phyloP scores from a whole-genome alignment of 30 jellyfish, hydroid and myxozoan species.

The Nemopilema nomurai region DNA sequence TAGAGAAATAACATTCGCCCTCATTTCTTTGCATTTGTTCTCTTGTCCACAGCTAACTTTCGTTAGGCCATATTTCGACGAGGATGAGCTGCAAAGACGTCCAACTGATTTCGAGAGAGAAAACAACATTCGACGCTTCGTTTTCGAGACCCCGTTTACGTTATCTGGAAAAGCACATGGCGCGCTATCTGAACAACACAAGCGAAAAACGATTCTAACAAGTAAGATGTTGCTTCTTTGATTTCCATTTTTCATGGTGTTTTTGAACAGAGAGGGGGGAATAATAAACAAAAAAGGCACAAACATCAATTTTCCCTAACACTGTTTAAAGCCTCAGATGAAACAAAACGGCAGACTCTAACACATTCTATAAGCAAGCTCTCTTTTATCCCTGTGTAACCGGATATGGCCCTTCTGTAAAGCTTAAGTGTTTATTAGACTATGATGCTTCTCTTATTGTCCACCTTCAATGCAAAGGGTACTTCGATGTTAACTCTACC shows the following conservation, averaged over 20 bases:
- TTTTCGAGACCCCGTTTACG: conserved; percentile 97
- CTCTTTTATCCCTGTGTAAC: too few species aligned
- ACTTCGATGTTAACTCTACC: too few species aligned
- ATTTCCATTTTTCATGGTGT: background rate
- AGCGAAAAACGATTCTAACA: conserved; percentile 88
- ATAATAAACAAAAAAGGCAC: too few species aligned
- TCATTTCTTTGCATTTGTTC: background rate
- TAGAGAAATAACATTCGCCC: too few species aligned
- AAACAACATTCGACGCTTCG: conserved; percentile 91
- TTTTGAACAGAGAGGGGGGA: background rate
- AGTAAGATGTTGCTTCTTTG: conserved; percentile 37
- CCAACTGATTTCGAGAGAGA: conserved; percentile 90
- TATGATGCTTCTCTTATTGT: too few species aligned
- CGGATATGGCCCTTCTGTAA: too few species aligned
- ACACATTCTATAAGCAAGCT: too few species aligned
- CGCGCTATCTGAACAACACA: conserved; percentile 90
- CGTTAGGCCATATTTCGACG: conserved; percentile 94
- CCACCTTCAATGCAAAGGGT: too few species aligned
- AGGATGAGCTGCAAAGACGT: conserved; percentile 85
- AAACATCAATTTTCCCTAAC: too few species aligned
- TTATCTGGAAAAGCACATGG: conserved; percentile 99
- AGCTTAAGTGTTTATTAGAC: too few species aligned
- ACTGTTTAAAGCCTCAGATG: too few species aligned
- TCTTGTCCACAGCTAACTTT: conserved; percentile 69
- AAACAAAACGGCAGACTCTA: too few species aligned